Evolutionary conservation across 2,113 vertebrate genomes (phyloP).

Genomic region (Casuarius casuarius): DNA sequence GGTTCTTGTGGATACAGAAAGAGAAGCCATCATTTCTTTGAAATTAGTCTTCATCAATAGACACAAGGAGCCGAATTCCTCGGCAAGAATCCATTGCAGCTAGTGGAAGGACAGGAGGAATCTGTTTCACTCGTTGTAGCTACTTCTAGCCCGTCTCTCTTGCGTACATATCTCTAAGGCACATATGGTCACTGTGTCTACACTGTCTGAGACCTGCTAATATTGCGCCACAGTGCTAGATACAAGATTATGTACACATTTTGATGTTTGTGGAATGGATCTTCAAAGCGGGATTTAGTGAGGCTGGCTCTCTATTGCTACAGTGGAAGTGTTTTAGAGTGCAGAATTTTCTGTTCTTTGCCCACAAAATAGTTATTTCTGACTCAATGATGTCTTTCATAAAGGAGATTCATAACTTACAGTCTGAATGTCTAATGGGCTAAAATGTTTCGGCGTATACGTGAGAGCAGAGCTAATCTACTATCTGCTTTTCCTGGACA

Average conservation of each 20-base stretch:
- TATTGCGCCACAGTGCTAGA: not conserved
- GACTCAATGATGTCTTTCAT: not conserved
- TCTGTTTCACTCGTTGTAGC: not conserved
- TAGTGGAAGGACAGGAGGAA: not conserved
- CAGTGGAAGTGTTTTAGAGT: not conserved
- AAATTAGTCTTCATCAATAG: not conserved
- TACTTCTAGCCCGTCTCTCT: not conserved
- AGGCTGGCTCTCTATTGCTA: not conserved
- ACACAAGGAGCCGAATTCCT: accelerated
- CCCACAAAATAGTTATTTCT: not conserved
- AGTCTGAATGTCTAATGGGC: not conserved
- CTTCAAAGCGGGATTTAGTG: not conserved
- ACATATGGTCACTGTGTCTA: not conserved
- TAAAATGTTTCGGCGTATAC: not conserved
- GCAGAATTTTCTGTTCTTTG: not conserved
- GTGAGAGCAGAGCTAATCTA: not conserved
- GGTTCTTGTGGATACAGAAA: not conserved
- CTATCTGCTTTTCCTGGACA: not conserved
- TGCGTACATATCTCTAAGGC: accelerated
- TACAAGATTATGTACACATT: not conserved
- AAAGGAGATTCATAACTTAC: conserved; percentile 10
- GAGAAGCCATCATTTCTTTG: not conserved
- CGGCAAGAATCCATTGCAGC: not conserved
- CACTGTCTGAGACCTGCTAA: not conserved
- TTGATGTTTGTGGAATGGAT: not conserved